These are phyloP conservation scores for Drosophila phalerata DNA, from an alignment of 2,888 invertebrate species.

Conservation along the genomic window DNA sequence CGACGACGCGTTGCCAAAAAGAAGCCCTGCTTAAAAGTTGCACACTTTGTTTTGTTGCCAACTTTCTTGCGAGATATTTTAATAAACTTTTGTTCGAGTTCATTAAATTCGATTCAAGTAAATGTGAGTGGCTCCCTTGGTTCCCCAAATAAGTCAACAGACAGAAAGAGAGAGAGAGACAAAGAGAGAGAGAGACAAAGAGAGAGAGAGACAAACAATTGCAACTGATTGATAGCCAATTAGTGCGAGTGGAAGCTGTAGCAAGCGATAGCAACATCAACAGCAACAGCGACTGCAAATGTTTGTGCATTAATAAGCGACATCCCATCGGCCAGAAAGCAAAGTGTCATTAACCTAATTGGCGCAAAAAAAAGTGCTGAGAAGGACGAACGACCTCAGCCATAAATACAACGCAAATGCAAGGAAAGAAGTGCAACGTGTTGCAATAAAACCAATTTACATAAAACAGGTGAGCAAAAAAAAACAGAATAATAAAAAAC, in stretches of 20 bases:
- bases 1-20: conserved; percentile 29
- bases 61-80: conserved; percentile 71
- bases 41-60: conserved; percentile 60
- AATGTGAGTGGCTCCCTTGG: conserved; percentile 40
- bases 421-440: conserved; percentile 70
- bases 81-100: conserved; percentile 75
- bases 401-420: conserved; percentile 39
- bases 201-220: conserved; percentile 40
- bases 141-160: conserved; percentile 20
- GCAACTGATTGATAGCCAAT: conserved; percentile 74
- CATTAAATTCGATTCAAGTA: conserved; percentile 76
- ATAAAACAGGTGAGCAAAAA: conserved; percentile 72
- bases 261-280: neutral
- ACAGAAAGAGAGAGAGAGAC: conserved; percentile 9
- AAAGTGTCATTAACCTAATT: conserved; percentile 81
- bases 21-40: conserved; percentile 29
- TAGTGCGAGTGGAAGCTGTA: conserved; percentile 58
- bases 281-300: conserved; percentile 31
- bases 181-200: conserved; percentile 17
- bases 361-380: conserved; percentile 55
- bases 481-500: conserved; percentile 12
- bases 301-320: conserved; percentile 68
- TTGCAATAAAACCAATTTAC: conserved; percentile 80
- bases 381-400: conserved; percentile 30
- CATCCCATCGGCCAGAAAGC: conserved; percentile 45